Evolutionary conservation across 2,797 vertebrate genomes (phyloP).

Genomic region (Platalea minor): DNA sequence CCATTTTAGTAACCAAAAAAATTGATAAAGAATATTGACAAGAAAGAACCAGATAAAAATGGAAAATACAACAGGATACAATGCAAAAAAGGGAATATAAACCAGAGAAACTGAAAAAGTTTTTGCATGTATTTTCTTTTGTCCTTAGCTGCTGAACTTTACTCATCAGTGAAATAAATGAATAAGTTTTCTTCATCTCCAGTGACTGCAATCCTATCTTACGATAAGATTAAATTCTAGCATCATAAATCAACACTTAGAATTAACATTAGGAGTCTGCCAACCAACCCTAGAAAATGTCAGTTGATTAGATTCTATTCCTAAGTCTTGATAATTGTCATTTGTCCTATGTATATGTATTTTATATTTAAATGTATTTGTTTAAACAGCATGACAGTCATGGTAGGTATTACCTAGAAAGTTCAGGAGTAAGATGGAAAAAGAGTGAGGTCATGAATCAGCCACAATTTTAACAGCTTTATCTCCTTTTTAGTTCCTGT

Average conservation of each 20-base stretch:
- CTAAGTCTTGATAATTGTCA: background rate
- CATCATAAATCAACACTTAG: constrained; percentile 42
- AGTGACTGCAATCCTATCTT: constrained; percentile 8
- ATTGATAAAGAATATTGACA: background rate
- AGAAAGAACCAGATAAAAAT: background rate
- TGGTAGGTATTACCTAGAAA: background rate
- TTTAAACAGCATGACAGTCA: background rate
- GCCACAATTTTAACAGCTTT: background rate
- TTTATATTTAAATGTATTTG: background rate
- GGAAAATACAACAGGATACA: background rate
- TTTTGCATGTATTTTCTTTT: background rate
- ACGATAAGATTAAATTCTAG: constrained; percentile 15
- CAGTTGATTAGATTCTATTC: constrained; percentile 11
- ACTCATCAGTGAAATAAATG: constrained; percentile 27
- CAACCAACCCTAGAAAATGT: constrained; percentile 21
- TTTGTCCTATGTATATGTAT: background rate
- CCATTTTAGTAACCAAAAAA: background rate
- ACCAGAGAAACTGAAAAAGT: background rate
- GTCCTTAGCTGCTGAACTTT: constrained; percentile 33
- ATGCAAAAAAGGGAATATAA: background rate
- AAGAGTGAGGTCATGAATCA: background rate
- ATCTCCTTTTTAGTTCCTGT: background rate
- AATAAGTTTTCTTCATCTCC: background rate
- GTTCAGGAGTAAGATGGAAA: background rate
- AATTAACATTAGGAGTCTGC: constrained; percentile 36